Evolutionary conservation across 2,888 invertebrate genomes (phyloP), one percentile per base, ranked within the genome.

Genomic region (Leucozona laternaria): DNA sequence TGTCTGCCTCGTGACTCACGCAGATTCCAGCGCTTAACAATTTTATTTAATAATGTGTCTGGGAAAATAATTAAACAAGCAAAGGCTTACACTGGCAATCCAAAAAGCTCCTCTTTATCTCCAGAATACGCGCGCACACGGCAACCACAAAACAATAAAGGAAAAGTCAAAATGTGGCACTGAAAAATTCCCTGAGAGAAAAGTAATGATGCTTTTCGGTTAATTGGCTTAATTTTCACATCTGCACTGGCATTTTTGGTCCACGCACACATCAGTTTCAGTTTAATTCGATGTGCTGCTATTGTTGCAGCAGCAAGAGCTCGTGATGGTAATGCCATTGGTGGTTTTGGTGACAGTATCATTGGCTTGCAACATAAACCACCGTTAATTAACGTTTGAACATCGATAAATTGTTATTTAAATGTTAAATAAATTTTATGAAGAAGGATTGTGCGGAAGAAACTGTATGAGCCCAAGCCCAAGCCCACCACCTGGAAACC

Each of bases 331-430:
- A 48, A 64, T 20, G 15, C 8, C 15, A 48, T 40, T 48, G 58
- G 48, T 17, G 48, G 40, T 40, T 37, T 55, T 62, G 73, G 50
- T 45, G 66, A 66, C 58, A 43, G 53, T 80, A 50, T 48, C 68
- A 68, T 45, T 70, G 66, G 70, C 37, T 62, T 68, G 28, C 40
- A 71, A 80, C 58, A 76, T 45, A 71, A 76, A 25, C 64, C 81
- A 31, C 57, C 76, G 68, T 77, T 85, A 85, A 85, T 85, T 85
- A 85, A 81, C 77, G 50, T 85, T 84, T 77, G 76, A 85, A 77
- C 77, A 71, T 45, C 85, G 72, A 77, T 77, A 81, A 85, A 85
- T 80, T 76, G 75, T 80, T 76, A 68, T 72, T 85, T 77, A 45
- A 72, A 78, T 60, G 57, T 72, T 22, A 71, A 73, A 78, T 60